Base-by-base conservation (phyloP, 1,140 invertebrate genomes). In the Acyrthosiphon pisum region DNA sequence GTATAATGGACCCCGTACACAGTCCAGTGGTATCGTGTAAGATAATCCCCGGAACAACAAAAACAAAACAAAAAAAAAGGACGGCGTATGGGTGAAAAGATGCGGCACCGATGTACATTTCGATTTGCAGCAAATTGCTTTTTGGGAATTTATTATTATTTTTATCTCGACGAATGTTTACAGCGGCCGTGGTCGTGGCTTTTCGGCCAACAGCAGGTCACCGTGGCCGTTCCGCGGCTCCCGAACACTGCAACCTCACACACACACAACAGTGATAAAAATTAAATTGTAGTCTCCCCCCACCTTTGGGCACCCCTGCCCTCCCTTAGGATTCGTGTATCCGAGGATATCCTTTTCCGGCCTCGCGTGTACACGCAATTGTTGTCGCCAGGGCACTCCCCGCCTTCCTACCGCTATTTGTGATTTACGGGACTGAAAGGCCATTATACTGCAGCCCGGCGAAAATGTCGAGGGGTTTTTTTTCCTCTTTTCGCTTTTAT, bases 51-150 rank as follows among this genome's bases (percentile, higher is more conserved):
- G 30, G 41, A 46, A 87, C 37, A 87, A 87, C 26, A 87, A 48
- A 86, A 86, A n/a, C 60, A 76, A 68, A 68, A 76, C 46, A 37
- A 84, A 48, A 20, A 50, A 37, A 50, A 35, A 41, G 76, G 35
- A 93, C 7, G 18, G 37, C 6, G 35, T n/a, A n/a, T 35, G 46
- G 81, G 26, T 44, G 48, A 53, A 93, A 92, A 35, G n/a, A 92
- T 92, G 46, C 26, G 44, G 91, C 46, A 92, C 68, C 91, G 91
- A 56, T 93, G 91, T 93, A 48, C 91, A 86, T 93, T 93, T 93
- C 76, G 91, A 93, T 93, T 93, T 68, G 48, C 81, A 56, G 91
- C 91, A 93, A 93, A 93, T 93, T 86, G 91, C 91, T 84, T 93
- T 93, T 93, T n/a, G 91, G 48, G 22, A 93, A 93, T 93, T 93